Conservation (phyloP, 1,140 invertebrate species). For the Riptortus pedestris region DNA sequence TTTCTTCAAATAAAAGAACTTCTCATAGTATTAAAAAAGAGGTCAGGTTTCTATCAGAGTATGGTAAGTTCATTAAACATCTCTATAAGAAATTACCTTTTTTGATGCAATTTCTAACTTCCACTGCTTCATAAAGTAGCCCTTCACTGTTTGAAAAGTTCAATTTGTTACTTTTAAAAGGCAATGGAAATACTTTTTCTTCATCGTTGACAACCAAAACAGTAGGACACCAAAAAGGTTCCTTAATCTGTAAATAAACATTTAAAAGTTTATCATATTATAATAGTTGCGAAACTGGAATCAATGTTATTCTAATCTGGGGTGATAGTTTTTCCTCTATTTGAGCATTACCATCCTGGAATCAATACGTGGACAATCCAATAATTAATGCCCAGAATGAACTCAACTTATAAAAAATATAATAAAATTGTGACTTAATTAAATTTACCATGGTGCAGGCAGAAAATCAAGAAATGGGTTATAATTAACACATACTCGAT, state of each 20-base stretch:
- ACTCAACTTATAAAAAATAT: not conserved
- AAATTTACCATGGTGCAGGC: too few species aligned
- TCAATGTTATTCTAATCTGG: too few species aligned
- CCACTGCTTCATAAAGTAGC: not conserved
- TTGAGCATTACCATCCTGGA: not conserved
- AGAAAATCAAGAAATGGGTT: too few species aligned
- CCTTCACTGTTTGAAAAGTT: not conserved
- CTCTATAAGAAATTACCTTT: too few species aligned
- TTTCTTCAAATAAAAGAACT: too few species aligned
- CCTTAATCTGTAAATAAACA: not conserved
- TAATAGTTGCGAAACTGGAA: not conserved
- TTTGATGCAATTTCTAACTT: not conserved
- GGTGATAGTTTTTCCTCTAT: too few species aligned
- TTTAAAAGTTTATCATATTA: not conserved
- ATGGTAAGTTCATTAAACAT: too few species aligned
- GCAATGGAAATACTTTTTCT: not conserved
- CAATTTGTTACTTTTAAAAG: not conserved
- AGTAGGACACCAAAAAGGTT: not conserved
- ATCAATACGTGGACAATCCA: not conserved
- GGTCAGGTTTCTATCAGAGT: too few species aligned
- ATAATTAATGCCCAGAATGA: not conserved
- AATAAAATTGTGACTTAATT: not conserved
- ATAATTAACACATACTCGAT: too few species aligned
- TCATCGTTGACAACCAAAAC: not conserved
- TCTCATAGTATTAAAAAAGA: too few species aligned